These are phyloP conservation scores for Pipistrellus pygmaeus DNA, from an alignment of 2,797 vertebrate species.

Conservation along the genomic window DNA sequence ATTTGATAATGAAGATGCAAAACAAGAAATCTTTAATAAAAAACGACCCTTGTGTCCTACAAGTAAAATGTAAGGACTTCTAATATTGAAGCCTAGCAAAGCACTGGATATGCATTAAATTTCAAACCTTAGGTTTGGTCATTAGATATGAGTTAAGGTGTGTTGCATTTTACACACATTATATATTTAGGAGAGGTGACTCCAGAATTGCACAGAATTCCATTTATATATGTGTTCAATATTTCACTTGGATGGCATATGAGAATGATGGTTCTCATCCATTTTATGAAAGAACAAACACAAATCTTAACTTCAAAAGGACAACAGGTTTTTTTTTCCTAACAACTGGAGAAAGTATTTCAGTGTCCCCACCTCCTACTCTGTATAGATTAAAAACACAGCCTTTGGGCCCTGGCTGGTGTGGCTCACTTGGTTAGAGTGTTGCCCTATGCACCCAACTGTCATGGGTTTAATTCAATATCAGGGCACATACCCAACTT, in stretches of 20 bases:
- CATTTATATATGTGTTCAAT: background rate
- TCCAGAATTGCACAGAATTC: background rate
- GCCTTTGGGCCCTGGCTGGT: background rate
- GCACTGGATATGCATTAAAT: conserved; percentile 66
- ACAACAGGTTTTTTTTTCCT: background rate
- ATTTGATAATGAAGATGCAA: conserved; percentile 64
- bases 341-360: background rate
- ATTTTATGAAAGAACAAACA: conserved; percentile 2
- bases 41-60: conserved; percentile 65
- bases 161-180: conserved; percentile 51
- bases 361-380: background rate
- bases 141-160: conserved; percentile 70
- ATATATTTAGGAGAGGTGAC: background rate
- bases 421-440: background rate
- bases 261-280: background rate
- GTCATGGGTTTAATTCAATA: background rate
- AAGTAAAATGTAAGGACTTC: conserved; percentile 72
- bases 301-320: background rate
- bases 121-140: conserved; percentile 49
- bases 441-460: background rate
- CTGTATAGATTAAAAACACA: background rate
- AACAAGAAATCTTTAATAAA: conserved; percentile 76
- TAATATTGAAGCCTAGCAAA: conserved; percentile 68
- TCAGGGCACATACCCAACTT: background rate
- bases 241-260: background rate